A percentile compares a stretch with the other conserved stretches of the same genome.
These are phyloP conservation scores for Andrena minutula DNA, from an alignment of 2,888 invertebrate species.

Conservation along the genomic window DNA sequence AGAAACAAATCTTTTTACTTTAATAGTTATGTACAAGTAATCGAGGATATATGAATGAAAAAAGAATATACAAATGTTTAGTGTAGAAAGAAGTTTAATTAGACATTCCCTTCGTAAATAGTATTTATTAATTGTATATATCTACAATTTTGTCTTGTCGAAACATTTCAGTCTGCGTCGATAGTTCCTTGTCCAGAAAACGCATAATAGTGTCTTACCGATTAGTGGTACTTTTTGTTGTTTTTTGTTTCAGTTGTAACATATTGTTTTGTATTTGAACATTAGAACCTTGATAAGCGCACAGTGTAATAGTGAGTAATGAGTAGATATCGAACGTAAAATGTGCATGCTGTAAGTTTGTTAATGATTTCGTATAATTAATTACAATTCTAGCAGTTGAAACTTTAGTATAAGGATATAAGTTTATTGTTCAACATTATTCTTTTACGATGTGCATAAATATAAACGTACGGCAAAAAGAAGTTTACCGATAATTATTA, in stretches of 20 bases:
- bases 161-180: slow-evolving; percentile 37
- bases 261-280: slow-evolving; percentile 11
- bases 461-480: slow-evolving; percentile 19
- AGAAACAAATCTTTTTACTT: background rate
- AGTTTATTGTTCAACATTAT: slow-evolving; percentile 18
- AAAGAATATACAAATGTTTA: slow-evolving; percentile 7
- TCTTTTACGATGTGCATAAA: slow-evolving; percentile 21
- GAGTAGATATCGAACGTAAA: slow-evolving; percentile 13
- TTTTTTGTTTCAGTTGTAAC: slow-evolving; percentile 26
- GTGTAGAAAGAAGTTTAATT: slow-evolving; percentile 15
- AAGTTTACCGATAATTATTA: slow-evolving; percentile 4
- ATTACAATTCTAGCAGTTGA: slow-evolving; percentile 7
- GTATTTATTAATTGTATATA: slow-evolving; percentile 20
- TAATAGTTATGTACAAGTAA: background rate
- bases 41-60: slow-evolving; percentile 18
- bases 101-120: slow-evolving; percentile 17
- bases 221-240: slow-evolving; percentile 20
- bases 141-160: slow-evolving; percentile 13
- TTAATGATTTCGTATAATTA: slow-evolving; percentile 17
- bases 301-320: slow-evolving; percentile 36
- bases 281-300: slow-evolving; percentile 8
- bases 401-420: background rate
- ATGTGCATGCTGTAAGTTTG: slow-evolving; percentile 28
- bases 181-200: slow-evolving; percentile 35
- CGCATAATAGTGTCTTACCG: slow-evolving; percentile 47